Evolutionary conservation across 2,113 vertebrate species (phyloP).

Genomic region (Haliaeetus leucogaster): DNA sequence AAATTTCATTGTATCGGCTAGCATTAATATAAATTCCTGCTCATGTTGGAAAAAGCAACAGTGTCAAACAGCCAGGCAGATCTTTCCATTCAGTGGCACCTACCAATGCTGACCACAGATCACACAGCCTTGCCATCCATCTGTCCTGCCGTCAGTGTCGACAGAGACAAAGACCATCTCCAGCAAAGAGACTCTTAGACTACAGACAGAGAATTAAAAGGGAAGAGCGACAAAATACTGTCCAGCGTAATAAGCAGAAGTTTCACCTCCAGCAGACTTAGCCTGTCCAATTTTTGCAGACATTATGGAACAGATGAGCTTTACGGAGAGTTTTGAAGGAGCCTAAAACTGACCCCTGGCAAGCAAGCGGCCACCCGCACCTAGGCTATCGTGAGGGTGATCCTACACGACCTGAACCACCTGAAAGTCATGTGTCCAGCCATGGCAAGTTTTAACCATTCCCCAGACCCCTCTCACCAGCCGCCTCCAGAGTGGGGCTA

Average conservation of each 20-base stretch:
- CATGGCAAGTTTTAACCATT: fast-evolving
- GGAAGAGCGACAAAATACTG: background rate
- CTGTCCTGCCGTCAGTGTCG: background rate
- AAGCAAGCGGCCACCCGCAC: fast-evolving
- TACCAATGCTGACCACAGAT: background rate
- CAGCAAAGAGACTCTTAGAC: background rate
- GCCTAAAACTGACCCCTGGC: fast-evolving
- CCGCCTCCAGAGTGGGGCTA: background rate
- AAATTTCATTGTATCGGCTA: background rate
- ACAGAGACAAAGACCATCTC: background rate
- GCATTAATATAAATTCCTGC: background rate
- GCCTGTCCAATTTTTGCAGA: background rate
- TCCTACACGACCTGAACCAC: background rate
- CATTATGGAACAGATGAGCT: background rate
- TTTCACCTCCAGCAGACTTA: background rate
- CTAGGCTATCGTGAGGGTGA: background rate
- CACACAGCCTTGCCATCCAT: background rate
- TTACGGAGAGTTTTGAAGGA: background rate
- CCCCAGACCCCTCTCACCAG: background rate
- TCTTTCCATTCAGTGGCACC: background rate
- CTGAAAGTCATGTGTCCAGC: background rate
- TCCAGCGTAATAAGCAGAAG: background rate
- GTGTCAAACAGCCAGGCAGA: background rate
- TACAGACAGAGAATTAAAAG: background rate
- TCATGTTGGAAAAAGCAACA: background rate